Conservation (phyloP, 2,888 invertebrate species). For the Apodemia duryi region DNA sequence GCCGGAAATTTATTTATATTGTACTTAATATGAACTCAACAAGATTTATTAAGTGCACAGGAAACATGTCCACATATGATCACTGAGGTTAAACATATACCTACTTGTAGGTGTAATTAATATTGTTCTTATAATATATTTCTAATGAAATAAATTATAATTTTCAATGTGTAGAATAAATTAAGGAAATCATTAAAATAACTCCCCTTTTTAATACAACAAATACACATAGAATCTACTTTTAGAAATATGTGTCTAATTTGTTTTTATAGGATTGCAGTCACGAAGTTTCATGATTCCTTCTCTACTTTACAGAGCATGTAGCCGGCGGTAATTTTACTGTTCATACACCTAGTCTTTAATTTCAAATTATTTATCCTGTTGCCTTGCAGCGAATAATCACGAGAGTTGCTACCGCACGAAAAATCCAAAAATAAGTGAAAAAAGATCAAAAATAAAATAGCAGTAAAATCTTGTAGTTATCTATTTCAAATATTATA, state of each 20-base stretch:
- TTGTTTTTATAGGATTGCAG: slow-evolving; percentile 8
- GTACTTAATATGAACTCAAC: slow-evolving; percentile 30
- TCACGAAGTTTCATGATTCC: slow-evolving; percentile 19
- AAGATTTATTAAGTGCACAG: slow-evolving; percentile 2
- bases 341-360: slow-evolving; percentile 14
- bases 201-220: slow-evolving; percentile 19
- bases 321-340: slow-evolving; percentile 17
- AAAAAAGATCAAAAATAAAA: too few relatives aligned
- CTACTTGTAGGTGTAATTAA: too few relatives aligned
- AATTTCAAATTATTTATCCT: slow-evolving; percentile 21
- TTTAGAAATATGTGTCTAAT: slow-evolving; percentile 16
- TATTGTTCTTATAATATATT: too few relatives aligned
- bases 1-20: slow-evolving; percentile 44
- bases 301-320: slow-evolving; percentile 8
- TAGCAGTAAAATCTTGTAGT: too few relatives aligned
- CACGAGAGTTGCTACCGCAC: slow-evolving; percentile 11
- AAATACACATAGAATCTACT: slow-evolving; percentile 8
- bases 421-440: background rate
- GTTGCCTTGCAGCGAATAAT: slow-evolving; percentile 16
- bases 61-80: background rate
- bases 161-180: background rate
- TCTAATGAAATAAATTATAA: background rate
- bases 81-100: background rate
- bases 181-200: slow-evolving; percentile 20
- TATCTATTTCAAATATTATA: too few relatives aligned